Conservation (phyloP, 1,140 invertebrate genomes). For the Tetramorium simillimum region DNA sequence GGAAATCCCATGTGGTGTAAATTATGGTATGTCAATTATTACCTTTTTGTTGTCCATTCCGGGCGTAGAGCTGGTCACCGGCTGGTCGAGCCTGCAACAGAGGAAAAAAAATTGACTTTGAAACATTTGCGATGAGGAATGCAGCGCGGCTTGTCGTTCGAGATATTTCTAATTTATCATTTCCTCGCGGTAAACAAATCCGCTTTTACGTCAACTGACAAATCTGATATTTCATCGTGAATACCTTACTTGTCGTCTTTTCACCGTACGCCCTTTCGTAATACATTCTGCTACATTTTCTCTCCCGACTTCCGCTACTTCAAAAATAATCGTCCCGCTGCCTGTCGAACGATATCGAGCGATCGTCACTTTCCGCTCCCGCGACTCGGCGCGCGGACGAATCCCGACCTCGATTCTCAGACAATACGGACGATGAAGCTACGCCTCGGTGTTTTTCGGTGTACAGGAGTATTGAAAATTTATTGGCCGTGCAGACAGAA, state of each 20-base stretch:
- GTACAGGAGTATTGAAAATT: constrained; percentile 59
- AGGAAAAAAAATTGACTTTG: constrained; percentile 8
- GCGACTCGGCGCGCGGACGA: constrained; percentile 4
- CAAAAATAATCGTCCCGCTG: constrained; percentile 11
- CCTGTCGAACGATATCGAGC: constrained; percentile 8
- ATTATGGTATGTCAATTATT: not conserved
- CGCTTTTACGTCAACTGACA: not conserved
- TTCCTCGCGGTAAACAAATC: not conserved
- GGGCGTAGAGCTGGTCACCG: constrained; percentile 87
- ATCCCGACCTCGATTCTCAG: constrained; percentile 55
- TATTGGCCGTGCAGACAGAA: constrained; percentile 41
- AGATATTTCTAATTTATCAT: not conserved
- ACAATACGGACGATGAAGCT: constrained; percentile 46
- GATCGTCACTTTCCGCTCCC: constrained; percentile 22
- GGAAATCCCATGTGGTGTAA: not conserved
- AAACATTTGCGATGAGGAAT: not conserved
- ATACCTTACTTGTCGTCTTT: not conserved
- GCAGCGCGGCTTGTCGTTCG: not conserved
- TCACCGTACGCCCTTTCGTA: not conserved
- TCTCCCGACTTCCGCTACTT: not conserved
- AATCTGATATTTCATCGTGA: not conserved
- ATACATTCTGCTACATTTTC: not conserved
- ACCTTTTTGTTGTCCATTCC: constrained; percentile 90
- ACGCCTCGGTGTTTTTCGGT: constrained; percentile 35
- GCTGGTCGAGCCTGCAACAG: constrained; percentile 89